These are phyloP conservation scores for Panagrolaimus sp. DNA, from an alignment of 1,140 invertebrate species.

Conservation along the genomic window DNA sequence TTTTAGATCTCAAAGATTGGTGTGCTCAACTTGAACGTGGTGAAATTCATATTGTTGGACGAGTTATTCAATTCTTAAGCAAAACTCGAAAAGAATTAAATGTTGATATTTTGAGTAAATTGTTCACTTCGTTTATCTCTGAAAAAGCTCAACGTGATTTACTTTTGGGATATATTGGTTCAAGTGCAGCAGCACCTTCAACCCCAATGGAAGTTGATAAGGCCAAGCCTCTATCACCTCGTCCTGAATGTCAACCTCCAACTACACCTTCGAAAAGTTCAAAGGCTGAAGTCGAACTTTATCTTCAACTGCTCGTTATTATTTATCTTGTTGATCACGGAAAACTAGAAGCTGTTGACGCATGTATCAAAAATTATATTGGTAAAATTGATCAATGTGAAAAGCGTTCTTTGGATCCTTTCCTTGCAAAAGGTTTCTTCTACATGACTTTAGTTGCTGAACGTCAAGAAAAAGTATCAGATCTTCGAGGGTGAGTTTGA, in stretches of 20 bases:
- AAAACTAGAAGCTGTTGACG: conserved; percentile 28
- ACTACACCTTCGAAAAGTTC: conserved; percentile 4
- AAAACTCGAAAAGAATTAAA: conserved; percentile 36
- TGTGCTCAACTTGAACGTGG: conserved; percentile 36
- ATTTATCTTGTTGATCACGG: conserved; percentile 78
- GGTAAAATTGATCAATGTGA: conserved; percentile 80
- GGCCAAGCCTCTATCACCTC: neutral
- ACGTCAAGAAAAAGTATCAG: conserved; percentile 76
- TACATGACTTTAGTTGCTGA: conserved; percentile 90
- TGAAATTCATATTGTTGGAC: conserved; percentile 33
- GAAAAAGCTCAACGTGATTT: conserved; percentile 22
- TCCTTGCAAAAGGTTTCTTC: conserved; percentile 93
- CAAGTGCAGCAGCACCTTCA: neutral
- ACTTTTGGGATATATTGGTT: conserved; percentile 20
- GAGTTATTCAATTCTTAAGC: conserved; percentile 31
- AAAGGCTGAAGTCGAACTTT: conserved; percentile 87
- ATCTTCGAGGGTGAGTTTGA: conserved; percentile 70
- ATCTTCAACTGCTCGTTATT: conserved; percentile 83
- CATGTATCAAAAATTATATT: conserved; percentile 71
- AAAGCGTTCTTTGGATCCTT: conserved; percentile 81
- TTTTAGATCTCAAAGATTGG: conserved; percentile 34
- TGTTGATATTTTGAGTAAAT: conserved; percentile 26
- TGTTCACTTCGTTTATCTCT: conserved; percentile 27
- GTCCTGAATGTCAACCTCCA: neutral
- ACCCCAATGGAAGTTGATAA: conserved; percentile 32